Base-by-base conservation (phyloP, 2,888 invertebrate species). In the Drosophila merina region DNA sequence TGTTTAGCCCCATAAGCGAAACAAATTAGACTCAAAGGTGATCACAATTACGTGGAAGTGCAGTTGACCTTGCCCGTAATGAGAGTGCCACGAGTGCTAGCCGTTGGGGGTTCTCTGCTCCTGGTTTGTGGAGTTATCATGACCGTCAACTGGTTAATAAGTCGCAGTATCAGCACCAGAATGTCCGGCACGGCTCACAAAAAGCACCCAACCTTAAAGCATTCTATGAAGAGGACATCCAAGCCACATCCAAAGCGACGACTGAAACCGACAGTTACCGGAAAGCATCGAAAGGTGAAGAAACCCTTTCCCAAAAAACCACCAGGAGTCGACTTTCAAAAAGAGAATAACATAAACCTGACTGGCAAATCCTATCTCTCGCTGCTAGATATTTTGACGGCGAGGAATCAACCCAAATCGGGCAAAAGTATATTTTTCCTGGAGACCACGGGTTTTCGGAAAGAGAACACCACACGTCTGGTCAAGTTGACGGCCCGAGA, bases 341-440 rank as follows among this genome's bases (percentile, higher is more conserved):
- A 7, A 0, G 12, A 14, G 8, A 54, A 30, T 3, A 4, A 3
- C 1, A n/a, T 30, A 4, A 1, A 42, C n/a, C 8, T n/a, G 0
- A 14, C 38, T 10, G 33, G 33, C 1, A 56, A 38, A 38, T 12
- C 38, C 12, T 38, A 38, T 7, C 12, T 56, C 9, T 31, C 45
- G 2, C 57, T 90, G 25, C 87, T 87, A 3, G 89, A 90, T 76
- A 79, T 90, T 8, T 60, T 90, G 25, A 54, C 84, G 42, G 72
- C 83, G 3, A 64, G 74, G 8, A 72, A 74, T 2, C 83, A 87
- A 48, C 91, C 91, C 2, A 75, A 45, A n/a, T 72, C 75, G 1
- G 89, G 88, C 7, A 83, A 76, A 55, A 89, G 78, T 67, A 90
- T 91, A 68, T 91, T 91, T 69, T 91, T 91, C 66, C 89, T 90